Percentiles rank a stretch among this genome's conserved stretches.
phyloP scores from a whole-genome alignment of 2,888 invertebrate species.

The Nemoura dubitans region DNA sequence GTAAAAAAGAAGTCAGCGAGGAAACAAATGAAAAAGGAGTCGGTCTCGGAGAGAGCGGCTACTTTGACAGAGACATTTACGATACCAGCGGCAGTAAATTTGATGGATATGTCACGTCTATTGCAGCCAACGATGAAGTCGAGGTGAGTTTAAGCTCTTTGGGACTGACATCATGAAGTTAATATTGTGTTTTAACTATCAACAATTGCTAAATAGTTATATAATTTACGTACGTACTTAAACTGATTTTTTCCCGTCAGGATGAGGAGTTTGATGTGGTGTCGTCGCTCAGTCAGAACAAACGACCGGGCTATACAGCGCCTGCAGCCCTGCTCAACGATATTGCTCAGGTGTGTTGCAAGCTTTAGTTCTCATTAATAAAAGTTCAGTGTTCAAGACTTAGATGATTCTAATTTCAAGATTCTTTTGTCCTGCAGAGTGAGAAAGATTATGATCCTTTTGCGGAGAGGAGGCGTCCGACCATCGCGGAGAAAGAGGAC shows the following conservation, averaged over 20 bases:
- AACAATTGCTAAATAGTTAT: neutral
- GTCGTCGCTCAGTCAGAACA: conserved; percentile 73
- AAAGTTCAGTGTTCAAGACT: too few relatives aligned
- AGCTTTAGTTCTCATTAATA: too few relatives aligned
- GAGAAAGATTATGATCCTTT: conserved; percentile 95
- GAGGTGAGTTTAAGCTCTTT: conserved; percentile 68
- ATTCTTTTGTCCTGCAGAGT: conserved; percentile 64
- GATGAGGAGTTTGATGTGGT: conserved; percentile 87
- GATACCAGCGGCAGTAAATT: conserved; percentile 84
- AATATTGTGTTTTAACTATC: neutral
- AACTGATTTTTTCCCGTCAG: conserved; percentile 55
- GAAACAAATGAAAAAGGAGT: conserved; percentile 73
- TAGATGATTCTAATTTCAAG: neutral
- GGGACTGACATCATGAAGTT: neutral
- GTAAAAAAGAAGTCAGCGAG: conserved; percentile 79
- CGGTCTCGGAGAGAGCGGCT: conserved; percentile 84
- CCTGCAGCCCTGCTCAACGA: conserved; percentile 91
- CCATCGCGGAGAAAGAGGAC: conserved; percentile 96
- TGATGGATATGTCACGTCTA: conserved; percentile 95
- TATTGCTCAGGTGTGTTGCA: conserved; percentile 77
- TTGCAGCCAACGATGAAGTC: conserved; percentile 95
- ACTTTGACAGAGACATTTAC: conserved; percentile 94
- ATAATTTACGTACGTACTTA: conserved; percentile 36
- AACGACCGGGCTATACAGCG: conserved; percentile 83
- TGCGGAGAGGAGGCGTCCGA: conserved; percentile 89